Conservation (phyloP, 2,888 invertebrate species). For the Patella caerulea region DNA sequence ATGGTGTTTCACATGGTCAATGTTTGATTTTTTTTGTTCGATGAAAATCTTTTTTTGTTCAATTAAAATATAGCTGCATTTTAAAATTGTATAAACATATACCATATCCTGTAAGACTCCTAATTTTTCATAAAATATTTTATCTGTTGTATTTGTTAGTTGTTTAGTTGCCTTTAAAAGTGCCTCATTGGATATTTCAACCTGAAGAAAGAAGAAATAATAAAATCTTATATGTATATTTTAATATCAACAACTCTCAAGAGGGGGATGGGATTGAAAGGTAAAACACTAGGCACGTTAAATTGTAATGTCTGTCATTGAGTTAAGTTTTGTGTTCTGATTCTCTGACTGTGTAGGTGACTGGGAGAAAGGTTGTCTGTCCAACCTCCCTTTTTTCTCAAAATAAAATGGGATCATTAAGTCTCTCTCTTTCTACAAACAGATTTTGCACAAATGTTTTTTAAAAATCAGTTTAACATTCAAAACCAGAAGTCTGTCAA, state of each 20-base stretch:
- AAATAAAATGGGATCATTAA: background rate
- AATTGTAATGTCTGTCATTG: too few species aligned
- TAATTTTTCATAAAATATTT: constrained; percentile 47
- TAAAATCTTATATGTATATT: too few species aligned
- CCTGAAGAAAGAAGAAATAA: constrained; percentile 43
- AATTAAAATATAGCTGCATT: too few species aligned
- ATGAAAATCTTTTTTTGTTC: too few species aligned
- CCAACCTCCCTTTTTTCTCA: background rate
- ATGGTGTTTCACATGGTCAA: too few species aligned
- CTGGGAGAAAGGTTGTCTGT: background rate
- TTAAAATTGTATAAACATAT: background rate
- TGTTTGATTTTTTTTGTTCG: too few species aligned
- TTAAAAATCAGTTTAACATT: too few species aligned
- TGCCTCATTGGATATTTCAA: constrained; percentile 49
- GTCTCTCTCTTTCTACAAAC: background rate
- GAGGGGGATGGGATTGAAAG: too few species aligned
- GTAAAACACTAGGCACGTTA: too few species aligned
- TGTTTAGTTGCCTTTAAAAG: constrained; percentile 45
- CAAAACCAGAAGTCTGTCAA: too few species aligned
- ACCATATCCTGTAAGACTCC: constrained; percentile 47
- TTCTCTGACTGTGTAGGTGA: background rate
- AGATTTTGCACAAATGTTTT: constrained; percentile 13
- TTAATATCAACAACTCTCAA: too few species aligned
- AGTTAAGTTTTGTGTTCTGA: too few species aligned
- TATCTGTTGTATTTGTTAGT: constrained; percentile 32